Percentiles rank a stretch among this genome's conserved stretches.
phyloP scores from a whole-genome alignment of 2,888 invertebrate species.

The Oscheius onirici region DNA sequence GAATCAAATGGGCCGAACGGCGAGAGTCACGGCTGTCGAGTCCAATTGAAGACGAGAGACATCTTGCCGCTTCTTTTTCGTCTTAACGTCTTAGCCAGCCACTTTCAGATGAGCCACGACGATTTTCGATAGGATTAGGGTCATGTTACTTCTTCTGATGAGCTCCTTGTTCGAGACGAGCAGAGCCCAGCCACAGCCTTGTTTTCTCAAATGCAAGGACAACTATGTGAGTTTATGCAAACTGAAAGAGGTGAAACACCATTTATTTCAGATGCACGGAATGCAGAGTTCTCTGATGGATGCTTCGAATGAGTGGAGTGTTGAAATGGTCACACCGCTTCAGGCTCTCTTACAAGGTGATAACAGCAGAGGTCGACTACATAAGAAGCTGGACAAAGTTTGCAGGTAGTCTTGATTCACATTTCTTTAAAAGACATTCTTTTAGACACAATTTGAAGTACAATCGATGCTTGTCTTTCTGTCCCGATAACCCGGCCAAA shows the following conservation, averaged over 20 bases:
- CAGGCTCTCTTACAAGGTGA: slow-evolving; percentile 51
- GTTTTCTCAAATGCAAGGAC: slow-evolving; percentile 63
- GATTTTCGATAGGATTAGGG: neutral
- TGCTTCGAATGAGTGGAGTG: slow-evolving; percentile 49
- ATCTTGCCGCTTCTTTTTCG: slow-evolving; percentile 3
- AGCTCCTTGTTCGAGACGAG: slow-evolving; percentile 1
- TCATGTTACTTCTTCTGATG: slow-evolving; percentile 11
- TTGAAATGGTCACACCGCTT: slow-evolving; percentile 62
- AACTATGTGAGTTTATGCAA: slow-evolving; percentile 56
- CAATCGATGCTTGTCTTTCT: slow-evolving; percentile 49
- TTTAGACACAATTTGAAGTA: slow-evolving; percentile 53
- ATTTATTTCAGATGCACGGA: slow-evolving; percentile 53
- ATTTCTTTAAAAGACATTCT: neutral
- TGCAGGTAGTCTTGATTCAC: slow-evolving; percentile 35
- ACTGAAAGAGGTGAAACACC: neutral
- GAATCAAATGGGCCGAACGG: slow-evolving; percentile 27
- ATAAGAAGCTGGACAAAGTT: slow-evolving; percentile 39
- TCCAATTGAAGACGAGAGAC: slow-evolving; percentile 19
- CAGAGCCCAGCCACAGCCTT: slow-evolving; percentile 48
- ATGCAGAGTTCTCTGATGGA: slow-evolving; percentile 61
- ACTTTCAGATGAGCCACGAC: slow-evolving; percentile 2
- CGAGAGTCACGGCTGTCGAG: slow-evolving; percentile 21
- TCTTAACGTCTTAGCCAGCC: neutral
- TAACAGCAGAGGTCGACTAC: slow-evolving; percentile 37
- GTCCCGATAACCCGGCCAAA: slow-evolving; percentile 53